phyloP scores from a whole-genome alignment of 2,888 invertebrate species.

The Esperia sulphurella region DNA sequence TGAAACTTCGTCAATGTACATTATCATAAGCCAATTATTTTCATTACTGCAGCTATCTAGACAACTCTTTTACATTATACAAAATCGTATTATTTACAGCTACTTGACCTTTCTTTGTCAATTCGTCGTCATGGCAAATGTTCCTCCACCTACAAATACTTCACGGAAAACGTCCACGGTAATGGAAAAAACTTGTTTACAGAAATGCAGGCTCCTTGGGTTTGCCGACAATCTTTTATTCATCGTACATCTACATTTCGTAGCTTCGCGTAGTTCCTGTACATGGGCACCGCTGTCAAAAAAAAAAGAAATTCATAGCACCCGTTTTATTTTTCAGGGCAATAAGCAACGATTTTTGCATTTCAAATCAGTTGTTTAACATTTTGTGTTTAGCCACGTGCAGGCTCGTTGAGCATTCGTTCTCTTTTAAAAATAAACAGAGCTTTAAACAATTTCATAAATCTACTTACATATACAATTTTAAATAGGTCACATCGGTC shows the following conservation, averaged over 20 bases:
- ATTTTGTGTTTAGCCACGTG: slow-evolving; percentile 31
- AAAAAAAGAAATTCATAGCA: slow-evolving; percentile 30
- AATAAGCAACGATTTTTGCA: slow-evolving; percentile 48
- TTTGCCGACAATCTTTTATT: slow-evolving; percentile 4
- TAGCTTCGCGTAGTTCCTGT: slow-evolving; percentile 3
- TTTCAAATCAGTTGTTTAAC: slow-evolving; percentile 51
- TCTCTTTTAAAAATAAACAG: slow-evolving; percentile 8
- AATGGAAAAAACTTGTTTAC: slow-evolving; percentile 4
- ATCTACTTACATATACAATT: too few relatives aligned
- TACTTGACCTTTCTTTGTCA: not conserved
- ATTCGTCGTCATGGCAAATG: not conserved
- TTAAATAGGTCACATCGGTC: not conserved
- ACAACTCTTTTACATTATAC: too few relatives aligned
- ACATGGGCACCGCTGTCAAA: not conserved
- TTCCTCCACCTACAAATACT: not conserved
- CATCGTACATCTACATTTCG: slow-evolving; percentile 2
- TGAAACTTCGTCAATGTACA: too few relatives aligned
- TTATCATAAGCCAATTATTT: too few relatives aligned
- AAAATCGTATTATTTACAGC: not conserved
- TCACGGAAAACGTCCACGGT: not conserved
- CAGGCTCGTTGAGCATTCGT: slow-evolving; percentile 24
- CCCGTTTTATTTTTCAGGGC: slow-evolving; percentile 40
- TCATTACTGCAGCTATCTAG: too few relatives aligned
- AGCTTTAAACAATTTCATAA: not conserved
- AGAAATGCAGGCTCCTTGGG: not conserved